phyloP scores from a whole-genome alignment of 1,140 invertebrate genomes.

The Schmidtea mediterranea region DNA sequence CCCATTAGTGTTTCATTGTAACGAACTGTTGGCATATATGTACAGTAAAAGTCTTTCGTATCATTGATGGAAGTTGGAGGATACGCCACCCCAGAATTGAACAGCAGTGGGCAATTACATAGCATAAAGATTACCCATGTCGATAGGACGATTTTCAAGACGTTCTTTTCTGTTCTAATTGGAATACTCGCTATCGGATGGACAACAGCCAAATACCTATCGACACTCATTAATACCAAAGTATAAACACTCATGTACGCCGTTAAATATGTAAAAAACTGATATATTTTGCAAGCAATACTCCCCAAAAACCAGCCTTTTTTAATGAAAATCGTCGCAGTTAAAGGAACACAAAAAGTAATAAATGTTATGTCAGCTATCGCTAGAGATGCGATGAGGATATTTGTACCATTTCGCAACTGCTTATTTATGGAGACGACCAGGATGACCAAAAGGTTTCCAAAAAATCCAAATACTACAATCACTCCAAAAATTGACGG shows the following conservation, averaged over 20 bases:
- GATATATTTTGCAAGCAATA: slow-evolving; percentile 59
- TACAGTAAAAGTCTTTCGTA: slow-evolving; percentile 31
- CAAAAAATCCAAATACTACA: slow-evolving; percentile 53
- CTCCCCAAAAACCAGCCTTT: slow-evolving; percentile 56
- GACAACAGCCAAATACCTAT: slow-evolving; percentile 72
- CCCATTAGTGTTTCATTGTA: background rate
- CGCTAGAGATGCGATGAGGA: slow-evolving; percentile 36
- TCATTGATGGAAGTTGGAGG: slow-evolving; percentile 36
- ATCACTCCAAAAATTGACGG: slow-evolving; percentile 62
- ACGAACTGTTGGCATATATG: background rate
- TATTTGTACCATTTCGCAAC: slow-evolving; percentile 70
- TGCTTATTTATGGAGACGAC: slow-evolving; percentile 54
- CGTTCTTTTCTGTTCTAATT: slow-evolving; percentile 53
- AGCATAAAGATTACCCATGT: slow-evolving; percentile 50
- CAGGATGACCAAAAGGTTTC: slow-evolving; percentile 57
- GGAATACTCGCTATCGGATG: slow-evolving; percentile 69
- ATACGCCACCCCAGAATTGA: slow-evolving; percentile 42
- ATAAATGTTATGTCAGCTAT: slow-evolving; percentile 69
- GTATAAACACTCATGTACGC: slow-evolving; percentile 77
- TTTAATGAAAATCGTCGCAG: slow-evolving; percentile 24
- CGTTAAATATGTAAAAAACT: slow-evolving; percentile 42
- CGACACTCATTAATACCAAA: slow-evolving; percentile 69
- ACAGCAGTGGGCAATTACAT: slow-evolving; percentile 40
- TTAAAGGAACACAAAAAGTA: slow-evolving; percentile 42
- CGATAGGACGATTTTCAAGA: slow-evolving; percentile 36